Percentiles rank a stretch among this genome's conserved stretches.
These are phyloP conservation scores for Psittacara wagleri DNA, from an alignment of 2,113 vertebrate genomes.

Conservation along the genomic window DNA sequence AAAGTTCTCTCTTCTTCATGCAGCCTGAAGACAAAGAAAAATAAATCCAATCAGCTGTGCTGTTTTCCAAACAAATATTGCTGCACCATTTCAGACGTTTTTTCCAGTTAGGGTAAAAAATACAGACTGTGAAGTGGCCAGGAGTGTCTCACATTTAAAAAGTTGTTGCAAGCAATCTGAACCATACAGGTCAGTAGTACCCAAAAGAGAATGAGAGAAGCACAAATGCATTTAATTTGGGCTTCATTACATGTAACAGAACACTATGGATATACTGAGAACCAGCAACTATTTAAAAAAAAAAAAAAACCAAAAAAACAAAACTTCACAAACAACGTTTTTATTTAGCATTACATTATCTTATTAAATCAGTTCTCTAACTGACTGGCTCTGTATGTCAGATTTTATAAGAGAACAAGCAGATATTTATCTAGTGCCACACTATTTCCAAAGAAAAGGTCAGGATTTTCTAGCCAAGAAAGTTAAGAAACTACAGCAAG, in stretches of 20 bases:
- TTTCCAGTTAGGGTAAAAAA: not conserved
- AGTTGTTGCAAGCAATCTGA: not conserved
- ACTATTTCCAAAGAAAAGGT: not conserved
- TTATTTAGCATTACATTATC: not conserved
- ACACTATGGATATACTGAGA: not conserved
- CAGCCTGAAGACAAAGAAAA: constrained; percentile 75
- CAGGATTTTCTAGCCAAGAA: not conserved
- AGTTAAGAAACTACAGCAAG: not conserved
- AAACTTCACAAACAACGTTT: not conserved
- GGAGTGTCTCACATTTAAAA: not conserved
- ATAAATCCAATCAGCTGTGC: not conserved
- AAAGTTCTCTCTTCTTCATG: constrained; percentile 95
- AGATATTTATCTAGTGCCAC: not conserved
- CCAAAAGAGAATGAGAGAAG: not conserved
- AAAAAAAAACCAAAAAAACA: no score
- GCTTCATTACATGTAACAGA: not conserved
- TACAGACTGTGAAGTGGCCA: not conserved
- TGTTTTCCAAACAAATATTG: not conserved
- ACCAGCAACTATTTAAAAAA: not conserved
- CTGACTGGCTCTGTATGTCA: not conserved
- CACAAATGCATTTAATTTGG: not conserved
- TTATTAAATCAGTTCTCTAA: not conserved
- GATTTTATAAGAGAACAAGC: not conserved
- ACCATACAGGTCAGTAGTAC: not conserved
- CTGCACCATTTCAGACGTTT: not conserved